Percentiles rank a stretch among this genome's conserved stretches.
Conservation (phyloP, 2,113 vertebrate species). For the Grammomys dolichurus region DNA sequence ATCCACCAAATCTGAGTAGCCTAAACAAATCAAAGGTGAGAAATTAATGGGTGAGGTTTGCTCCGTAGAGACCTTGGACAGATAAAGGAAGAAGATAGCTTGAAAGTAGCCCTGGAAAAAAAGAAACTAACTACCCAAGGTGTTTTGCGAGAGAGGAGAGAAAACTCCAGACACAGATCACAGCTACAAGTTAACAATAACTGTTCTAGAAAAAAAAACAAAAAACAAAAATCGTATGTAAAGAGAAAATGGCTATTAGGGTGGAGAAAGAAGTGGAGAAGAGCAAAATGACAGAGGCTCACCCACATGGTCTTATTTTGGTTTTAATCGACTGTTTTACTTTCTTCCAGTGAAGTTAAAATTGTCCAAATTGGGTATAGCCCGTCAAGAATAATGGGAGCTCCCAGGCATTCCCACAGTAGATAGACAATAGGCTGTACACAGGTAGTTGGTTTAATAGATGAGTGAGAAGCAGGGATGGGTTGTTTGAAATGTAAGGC, state of each 20-base stretch:
- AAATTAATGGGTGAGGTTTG: neutral
- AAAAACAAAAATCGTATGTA: no score
- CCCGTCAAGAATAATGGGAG: neutral
- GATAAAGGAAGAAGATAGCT: conserved; percentile 1
- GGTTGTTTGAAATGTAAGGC: neutral
- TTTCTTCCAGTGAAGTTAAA: neutral
- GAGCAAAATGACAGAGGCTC: neutral
- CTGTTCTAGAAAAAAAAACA: neutral
- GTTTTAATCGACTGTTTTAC: neutral
- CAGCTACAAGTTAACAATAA: neutral
- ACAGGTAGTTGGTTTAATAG: neutral
- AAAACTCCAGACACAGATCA: neutral
- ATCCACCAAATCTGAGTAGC: neutral
- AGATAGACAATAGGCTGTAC: neutral
- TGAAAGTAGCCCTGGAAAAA: neutral
- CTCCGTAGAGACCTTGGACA: neutral
- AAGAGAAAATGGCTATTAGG: neutral
- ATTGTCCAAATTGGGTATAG: neutral
- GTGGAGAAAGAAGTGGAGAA: neutral
- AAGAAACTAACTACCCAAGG: neutral
- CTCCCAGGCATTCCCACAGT: neutral
- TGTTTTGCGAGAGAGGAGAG: neutral
- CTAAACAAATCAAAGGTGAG: conserved; percentile 3
- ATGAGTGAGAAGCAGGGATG: neutral
- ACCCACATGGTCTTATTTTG: neutral